Evolutionary conservation across 2,888 invertebrate species (phyloP), one percentile per base, ranked within the genome.

Genomic region (Leptopilina drosophilae): DNA sequence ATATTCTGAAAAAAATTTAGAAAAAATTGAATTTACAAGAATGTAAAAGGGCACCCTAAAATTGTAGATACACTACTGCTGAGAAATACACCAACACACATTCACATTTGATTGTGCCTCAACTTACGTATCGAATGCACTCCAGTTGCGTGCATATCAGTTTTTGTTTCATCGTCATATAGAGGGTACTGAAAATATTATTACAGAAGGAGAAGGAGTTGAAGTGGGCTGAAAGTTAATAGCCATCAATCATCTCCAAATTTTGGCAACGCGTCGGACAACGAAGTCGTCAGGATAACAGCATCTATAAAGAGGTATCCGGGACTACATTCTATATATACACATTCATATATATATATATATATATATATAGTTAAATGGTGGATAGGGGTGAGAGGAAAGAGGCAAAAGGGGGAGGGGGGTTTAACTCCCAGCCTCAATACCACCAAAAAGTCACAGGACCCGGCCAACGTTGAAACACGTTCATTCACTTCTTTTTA

Each of bases 241-340:
- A 88, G 90, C 91, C 91, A 91, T 91, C 91, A 91, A 91, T 91
- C 91, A 91, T 91, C 85, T 82, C 87, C 87, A 87, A 91, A 91
- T 90, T 91, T 91, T 88, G 91, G 91, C 91, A 91, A 91, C 90
- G 90, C 85, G 87, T 88, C 85, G 91, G 91, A 91, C 91, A 91
- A 91, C 90, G 88, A 88, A 81, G 82, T 90, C 89, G 87, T 88
- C 91, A 91, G 91, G 91, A 88, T 84, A 91, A 88, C 84, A 91
- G 91, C 91, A 91, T 81, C 85, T 87, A 87, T 85, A 91, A 88
- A 89, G 91, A 91, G 91, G 90, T 91, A 90, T 89, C 86, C 89
- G 88, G 90, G 86, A 88, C 89, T 87, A 80, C 80, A 77, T 7
- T 42, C 9, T 12, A 49, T 49, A 49, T 49, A 49, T 49, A 49